Base-by-base conservation (phyloP, 2,888 invertebrate species). In the Carabus problematicus region DNA sequence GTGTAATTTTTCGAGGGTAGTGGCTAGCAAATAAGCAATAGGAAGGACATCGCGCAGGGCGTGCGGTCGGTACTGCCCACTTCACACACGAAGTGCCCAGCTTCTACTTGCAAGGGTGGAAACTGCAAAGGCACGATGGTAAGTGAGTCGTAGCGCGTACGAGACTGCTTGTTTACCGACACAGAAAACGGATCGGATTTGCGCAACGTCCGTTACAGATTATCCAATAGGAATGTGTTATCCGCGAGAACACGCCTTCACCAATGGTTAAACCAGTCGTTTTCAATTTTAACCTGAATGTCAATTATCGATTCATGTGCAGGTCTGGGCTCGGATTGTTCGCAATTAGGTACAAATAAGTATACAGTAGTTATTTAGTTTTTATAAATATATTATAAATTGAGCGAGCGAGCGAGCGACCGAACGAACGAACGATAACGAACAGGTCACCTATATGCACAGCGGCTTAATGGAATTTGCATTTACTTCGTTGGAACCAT, bases 171-270 rank as follows among this genome's bases (percentile, higher is more conserved):
- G 49, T 52, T 52, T 19, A 42, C 45, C 39, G 64, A 14, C 47
- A 45, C 64, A 59, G 45, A 39, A 47, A 45, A 39, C 60, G 67
- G 67, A 67, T 60, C 78, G 81, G 82, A 82, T 82, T 82, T 82
- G 82, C 77, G 80, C 79, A 77, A 78, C 75, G 75, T 76, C 75
- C 73, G 71, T 71, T 71, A 72, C 75, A 80, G 82, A 82, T 82
- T 82, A 82, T 82, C 82, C 82, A 82, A 82, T 82, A 77, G 80
- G 77, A 77, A 77, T 75, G 78, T 77, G 77, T 79, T 63, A 63
- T 63, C 63, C 63, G 52, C n/a, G 40, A 41, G 63, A 63, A 63
- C 64, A 64, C 64, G 64, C 64, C 64, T 64, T 56, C 45, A 56
- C 12, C 29, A 42, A 61, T 61, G 47, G 61, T 61, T 61, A 61